These are phyloP conservation scores for Drosophila parabipectinata DNA, from an alignment of 1,140 invertebrate species.

Conservation along the genomic window DNA sequence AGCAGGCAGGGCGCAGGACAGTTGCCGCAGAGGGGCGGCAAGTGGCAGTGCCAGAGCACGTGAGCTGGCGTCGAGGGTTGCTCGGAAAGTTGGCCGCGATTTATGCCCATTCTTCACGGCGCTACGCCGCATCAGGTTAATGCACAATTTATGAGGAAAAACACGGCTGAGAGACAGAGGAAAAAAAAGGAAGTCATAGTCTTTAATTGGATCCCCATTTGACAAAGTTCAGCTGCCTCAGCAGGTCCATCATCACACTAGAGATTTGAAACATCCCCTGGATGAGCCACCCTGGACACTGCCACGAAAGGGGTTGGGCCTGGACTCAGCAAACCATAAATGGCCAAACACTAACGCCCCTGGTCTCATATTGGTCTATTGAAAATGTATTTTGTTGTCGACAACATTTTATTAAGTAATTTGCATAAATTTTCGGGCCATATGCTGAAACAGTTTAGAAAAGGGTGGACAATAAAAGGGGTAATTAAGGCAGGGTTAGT, in stretches of 20 bases:
- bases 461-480: conserved; percentile 7
- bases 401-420: conserved; percentile 81
- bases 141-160: conserved; percentile 70
- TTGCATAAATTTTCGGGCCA: conserved; percentile 72
- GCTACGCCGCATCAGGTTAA: conserved; percentile 76
- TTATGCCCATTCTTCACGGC: conserved; percentile 56
- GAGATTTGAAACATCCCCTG: conserved; percentile 25
- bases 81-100: conserved; percentile 51
- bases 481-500: conserved; percentile 33
- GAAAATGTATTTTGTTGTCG: conserved; percentile 78
- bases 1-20: conserved; percentile 6
- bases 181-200: conserved; percentile 9
- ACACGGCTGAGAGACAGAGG: conserved; percentile 9
- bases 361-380: conserved; percentile 65
- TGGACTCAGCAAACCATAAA: conserved; percentile 49
- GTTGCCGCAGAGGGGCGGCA: conserved; percentile 15
- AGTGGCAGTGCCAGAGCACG: conserved; percentile 50
- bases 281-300: conserved; percentile 6
- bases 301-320: conserved; percentile 52
- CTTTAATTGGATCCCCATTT: conserved; percentile 44
- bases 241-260: conserved; percentile 60
- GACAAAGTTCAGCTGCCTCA: conserved; percentile 27
- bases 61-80: conserved; percentile 70
- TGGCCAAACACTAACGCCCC: conserved; percentile 68
- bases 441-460: conserved; percentile 44